Evolutionary conservation across 2,797 vertebrate genomes (phyloP).

Genomic region (Propithecus perrieri): DNA sequence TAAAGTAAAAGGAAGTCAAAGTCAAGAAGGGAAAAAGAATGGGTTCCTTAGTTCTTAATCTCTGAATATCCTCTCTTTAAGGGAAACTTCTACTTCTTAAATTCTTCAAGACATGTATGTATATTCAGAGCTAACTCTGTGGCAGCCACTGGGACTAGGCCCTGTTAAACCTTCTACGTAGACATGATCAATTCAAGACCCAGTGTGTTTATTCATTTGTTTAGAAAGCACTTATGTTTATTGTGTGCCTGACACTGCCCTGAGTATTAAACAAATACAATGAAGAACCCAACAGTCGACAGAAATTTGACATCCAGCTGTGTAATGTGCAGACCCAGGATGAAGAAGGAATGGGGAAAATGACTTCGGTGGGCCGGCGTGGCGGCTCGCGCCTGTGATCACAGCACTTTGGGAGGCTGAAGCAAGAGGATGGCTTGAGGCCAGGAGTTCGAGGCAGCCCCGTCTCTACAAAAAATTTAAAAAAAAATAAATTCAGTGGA

Average conservation of each 20-base stretch:
- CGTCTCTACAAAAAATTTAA: neutral
- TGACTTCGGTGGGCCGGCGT: fast-evolving
- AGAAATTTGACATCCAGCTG: too few species aligned
- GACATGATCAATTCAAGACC: neutral
- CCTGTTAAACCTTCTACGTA: neutral
- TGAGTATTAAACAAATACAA: neutral
- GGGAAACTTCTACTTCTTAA: neutral
- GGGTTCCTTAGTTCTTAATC: neutral
- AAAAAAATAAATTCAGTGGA: too few species aligned
- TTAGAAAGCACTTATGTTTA: neutral
- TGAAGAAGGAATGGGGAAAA: neutral
- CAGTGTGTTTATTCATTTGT: too few species aligned
- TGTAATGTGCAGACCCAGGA: fast-evolving
- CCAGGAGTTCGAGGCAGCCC: neutral
- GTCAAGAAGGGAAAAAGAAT: fast-evolving
- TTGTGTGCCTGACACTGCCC: fast-evolving
- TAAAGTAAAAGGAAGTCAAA: neutral
- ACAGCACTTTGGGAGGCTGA: neutral
- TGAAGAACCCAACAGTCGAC: neutral
- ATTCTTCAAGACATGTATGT: neutral
- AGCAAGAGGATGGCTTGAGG: neutral
- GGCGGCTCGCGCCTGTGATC: neutral
- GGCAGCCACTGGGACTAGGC: too few species aligned
- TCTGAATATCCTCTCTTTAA: neutral
- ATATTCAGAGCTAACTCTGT: neutral